A percentile compares a stretch with the other conserved stretches of the same genome.
phyloP scores from a whole-genome alignment of 2,797 vertebrate genomes.

The Numenius phaeopus region DNA sequence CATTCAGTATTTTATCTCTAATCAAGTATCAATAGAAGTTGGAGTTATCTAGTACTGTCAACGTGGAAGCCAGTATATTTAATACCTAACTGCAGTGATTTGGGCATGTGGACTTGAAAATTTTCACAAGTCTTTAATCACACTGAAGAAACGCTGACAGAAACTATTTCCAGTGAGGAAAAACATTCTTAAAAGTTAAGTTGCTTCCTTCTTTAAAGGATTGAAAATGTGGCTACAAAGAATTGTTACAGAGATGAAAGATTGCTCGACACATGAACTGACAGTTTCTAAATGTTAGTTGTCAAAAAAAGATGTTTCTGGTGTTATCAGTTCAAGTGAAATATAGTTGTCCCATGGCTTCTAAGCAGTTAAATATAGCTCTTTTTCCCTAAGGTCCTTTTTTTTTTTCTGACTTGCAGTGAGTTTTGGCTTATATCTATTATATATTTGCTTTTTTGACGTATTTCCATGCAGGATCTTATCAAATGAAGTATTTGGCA shows the following conservation, averaged over 20 bases:
- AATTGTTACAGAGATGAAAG: not conserved
- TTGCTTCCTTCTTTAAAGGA: not conserved
- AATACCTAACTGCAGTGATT: not conserved
- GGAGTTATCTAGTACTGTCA: not conserved
- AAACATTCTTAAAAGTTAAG: not conserved
- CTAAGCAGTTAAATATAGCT: conserved; percentile 15
- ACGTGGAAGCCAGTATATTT: not conserved
- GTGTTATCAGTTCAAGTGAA: conserved; percentile 24
- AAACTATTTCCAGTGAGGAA: not conserved
- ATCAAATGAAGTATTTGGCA: not conserved
- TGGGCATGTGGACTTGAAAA: not conserved
- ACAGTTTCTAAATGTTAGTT: conserved; percentile 30
- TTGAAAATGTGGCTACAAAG: not conserved
- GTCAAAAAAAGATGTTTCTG: conserved; percentile 22
- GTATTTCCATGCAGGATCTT: not conserved
- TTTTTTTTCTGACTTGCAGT: not conserved
- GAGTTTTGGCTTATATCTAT: not conserved
- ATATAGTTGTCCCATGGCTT: conserved; percentile 12
- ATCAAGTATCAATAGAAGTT: not conserved
- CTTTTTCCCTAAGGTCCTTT: not conserved
- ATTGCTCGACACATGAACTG: not conserved
- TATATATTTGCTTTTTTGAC: not conserved
- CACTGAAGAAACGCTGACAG: not conserved
- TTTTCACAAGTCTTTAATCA: not conserved
- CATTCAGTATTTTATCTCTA: not conserved